Percentiles rank a stretch among this genome's conserved stretches.
phyloP scores from a whole-genome alignment of 92 coral and sea anemone species.

The Phenganax stokvisi region DNA sequence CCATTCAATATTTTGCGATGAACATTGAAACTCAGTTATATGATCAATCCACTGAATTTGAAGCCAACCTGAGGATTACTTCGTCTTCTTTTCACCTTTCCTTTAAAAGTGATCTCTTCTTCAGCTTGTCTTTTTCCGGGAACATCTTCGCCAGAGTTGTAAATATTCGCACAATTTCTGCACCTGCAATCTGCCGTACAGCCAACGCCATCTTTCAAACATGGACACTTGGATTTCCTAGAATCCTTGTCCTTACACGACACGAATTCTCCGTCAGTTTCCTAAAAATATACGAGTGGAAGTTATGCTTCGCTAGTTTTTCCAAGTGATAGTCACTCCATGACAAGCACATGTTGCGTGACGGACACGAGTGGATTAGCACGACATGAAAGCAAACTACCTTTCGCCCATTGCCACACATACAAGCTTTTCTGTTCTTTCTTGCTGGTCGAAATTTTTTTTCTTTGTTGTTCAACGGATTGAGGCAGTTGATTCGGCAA shows the following conservation, averaged over 20 bases:
- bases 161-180: conserved; percentile 24
- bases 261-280: conserved; percentile 6
- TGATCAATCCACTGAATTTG: neutral
- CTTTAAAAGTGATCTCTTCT: conserved; percentile 1
- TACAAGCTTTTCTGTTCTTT: conserved; percentile 31
- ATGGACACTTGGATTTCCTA: conserved; percentile 37
- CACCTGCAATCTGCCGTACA: conserved; percentile 30
- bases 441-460: conserved; percentile 13
- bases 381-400: neutral
- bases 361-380: too few species aligned
- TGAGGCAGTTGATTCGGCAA: conserved; percentile 16
- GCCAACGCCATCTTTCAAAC: conserved; percentile 25
- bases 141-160: conserved; percentile 21
- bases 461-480: conserved; percentile 11
- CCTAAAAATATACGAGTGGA: neutral
- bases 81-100: conserved; percentile 25
- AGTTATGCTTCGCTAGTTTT: too few species aligned
- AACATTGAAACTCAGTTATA: too few species aligned
- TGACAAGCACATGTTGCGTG: neutral
- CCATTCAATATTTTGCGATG: too few species aligned
- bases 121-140: conserved; percentile 28
- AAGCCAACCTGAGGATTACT: conserved; percentile 29
- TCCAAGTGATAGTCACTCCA: too few species aligned
- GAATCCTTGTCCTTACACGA: conserved; percentile 30
- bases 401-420: conserved; percentile 40